phyloP scores from a whole-genome alignment of 2,797 vertebrate genomes.

The Rhabdomys pumilio region DNA sequence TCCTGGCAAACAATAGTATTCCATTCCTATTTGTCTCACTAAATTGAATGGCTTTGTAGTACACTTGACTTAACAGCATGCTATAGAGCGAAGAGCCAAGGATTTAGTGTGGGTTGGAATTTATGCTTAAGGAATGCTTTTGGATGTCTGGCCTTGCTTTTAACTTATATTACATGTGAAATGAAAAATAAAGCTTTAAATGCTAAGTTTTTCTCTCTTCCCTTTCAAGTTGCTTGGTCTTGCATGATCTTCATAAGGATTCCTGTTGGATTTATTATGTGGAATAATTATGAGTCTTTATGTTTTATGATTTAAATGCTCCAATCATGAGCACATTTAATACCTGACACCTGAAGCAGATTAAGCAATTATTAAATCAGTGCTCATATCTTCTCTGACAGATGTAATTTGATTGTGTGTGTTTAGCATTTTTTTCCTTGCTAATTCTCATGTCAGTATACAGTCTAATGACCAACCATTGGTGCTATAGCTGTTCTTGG shows the following conservation, averaged over 20 bases:
- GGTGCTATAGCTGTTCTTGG: background rate
- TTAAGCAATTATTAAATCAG: conserved; percentile 35
- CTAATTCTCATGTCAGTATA: background rate
- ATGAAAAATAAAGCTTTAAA: conserved; percentile 21
- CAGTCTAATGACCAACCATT: background rate
- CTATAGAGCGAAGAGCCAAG: background rate
- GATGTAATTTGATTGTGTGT: background rate
- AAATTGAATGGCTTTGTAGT: conserved; percentile 13
- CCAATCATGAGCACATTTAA: background rate
- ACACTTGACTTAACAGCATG: background rate
- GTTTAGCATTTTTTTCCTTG: background rate
- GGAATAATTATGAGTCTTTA: conserved; percentile 24
- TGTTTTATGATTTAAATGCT: conserved; percentile 25
- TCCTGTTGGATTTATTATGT: conserved; percentile 32
- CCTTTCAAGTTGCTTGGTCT: background rate
- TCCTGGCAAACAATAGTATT: background rate
- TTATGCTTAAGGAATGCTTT: conserved; percentile 37
- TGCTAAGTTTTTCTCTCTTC: background rate
- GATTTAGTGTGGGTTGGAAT: background rate
- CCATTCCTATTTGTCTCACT: conserved; percentile 3
- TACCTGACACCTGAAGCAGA: background rate
- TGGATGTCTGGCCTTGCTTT: conserved; percentile 39
- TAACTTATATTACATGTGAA: conserved; percentile 60
- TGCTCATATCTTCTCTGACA: conserved; percentile 19
- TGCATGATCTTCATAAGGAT: background rate